Evolutionary conservation across 2,113 vertebrate species (phyloP), one percentile per base, ranked within the genome.

Genomic region (Collichthys lucidus): DNA sequence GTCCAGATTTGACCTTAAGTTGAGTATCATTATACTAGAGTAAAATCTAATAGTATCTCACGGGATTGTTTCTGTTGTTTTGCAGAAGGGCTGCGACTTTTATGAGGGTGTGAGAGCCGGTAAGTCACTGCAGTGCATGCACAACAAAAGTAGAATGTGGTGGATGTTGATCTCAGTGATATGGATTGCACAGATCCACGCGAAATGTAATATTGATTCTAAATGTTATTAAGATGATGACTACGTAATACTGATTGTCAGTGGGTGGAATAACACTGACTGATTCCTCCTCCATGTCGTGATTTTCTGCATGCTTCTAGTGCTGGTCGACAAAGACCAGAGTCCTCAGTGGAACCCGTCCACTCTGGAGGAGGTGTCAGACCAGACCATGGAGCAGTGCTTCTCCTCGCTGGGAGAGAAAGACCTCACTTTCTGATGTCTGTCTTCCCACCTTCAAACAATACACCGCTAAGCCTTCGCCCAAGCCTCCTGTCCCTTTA

Each of bases 41-140:
- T 65, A 1, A 67, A 64, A 40, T 40, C 0, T 47, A 14, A 35
- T 16, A 42, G 80, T 3, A 4, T 80, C 22, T 75, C 3, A 68
- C 62, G 53, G 0, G 17, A 20, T 67, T 81, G 46, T 82, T 72
- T 78, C 22, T 81, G 61, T 78, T 88, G 50, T 87, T 19, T 96
- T 96, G 55, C 96, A 99, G 98, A 93, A 79, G 76, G 96, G 96
- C 77, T 93, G 94, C 14, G 98, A 99, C 89, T 99, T 99, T 88
- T 96, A 96, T 0, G 98, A 99, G 94, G 98, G 98, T 0, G 96
- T 99, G 17, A 94, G 98, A 92, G 96, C 98, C 53, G 95, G 98
- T 99, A 92, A 96, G 95, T 88, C 24, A n/a, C 61, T 24, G 8
- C 66, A 24, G 10, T 4, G 11, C 12, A 15, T 42, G 31, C 3